These are phyloP conservation scores for Argyrosomus japonicus DNA, from an alignment of 2,113 vertebrate genomes.

Conservation along the genomic window DNA sequence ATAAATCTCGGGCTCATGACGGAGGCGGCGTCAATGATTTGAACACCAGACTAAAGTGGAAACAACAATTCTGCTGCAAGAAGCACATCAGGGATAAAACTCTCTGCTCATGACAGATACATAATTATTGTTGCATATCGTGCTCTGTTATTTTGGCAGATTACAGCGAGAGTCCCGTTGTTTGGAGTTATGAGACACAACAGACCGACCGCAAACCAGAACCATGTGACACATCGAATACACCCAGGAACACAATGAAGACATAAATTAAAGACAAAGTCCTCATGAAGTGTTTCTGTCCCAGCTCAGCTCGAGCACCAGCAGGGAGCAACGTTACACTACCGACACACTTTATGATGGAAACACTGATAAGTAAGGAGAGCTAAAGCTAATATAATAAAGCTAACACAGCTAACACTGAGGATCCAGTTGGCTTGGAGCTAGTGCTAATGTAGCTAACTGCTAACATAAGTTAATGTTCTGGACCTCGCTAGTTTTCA, in stretches of 20 bases:
- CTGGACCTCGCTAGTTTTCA: too few species aligned
- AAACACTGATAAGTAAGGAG: too few species aligned
- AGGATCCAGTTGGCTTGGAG: too few species aligned
- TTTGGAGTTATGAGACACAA: conserved; percentile 25
- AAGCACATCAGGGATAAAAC: conserved; percentile 1
- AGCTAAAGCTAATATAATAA: too few species aligned
- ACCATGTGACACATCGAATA: conserved; percentile 10
- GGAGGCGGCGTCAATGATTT: neutral
- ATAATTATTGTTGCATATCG: conserved; percentile 36
- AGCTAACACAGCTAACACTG: too few species aligned
- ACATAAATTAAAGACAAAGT: neutral
- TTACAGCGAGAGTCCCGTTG: conserved; percentile 46
- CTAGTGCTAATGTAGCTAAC: too few species aligned
- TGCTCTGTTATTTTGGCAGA: conserved; percentile 36
- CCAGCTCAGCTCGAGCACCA: too few species aligned
- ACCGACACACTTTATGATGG: too few species aligned
- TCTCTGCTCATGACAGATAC: conserved; percentile 6
- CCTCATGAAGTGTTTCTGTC: too few species aligned
- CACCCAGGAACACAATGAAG: neutral
- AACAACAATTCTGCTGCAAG: neutral
- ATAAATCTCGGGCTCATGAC: conserved; percentile 6
- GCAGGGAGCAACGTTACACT: too few species aligned
- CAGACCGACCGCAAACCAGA: conserved; percentile 7
- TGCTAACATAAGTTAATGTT: too few species aligned
- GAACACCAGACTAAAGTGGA: neutral